Evolutionary conservation across 1,140 invertebrate species (phyloP).

Genomic region (Lepidurus apus): DNA sequence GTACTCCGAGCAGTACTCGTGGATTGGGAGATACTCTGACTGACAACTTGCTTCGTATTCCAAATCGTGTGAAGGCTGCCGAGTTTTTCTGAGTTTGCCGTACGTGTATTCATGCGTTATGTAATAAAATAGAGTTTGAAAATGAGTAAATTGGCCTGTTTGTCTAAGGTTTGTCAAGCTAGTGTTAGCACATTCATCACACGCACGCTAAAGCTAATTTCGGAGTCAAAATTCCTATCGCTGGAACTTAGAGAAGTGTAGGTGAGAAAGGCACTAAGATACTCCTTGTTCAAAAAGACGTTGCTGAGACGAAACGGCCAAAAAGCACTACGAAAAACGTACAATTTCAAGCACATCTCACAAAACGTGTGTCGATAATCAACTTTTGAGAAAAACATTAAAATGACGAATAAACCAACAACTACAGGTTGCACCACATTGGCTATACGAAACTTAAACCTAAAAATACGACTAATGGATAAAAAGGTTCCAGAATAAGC

Average conservation of each 20-base stretch:
- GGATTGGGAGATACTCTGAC: constrained; percentile 53
- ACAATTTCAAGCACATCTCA: neutral
- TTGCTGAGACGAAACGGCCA: neutral
- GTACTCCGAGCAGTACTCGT: constrained; percentile 37
- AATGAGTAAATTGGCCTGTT: neutral
- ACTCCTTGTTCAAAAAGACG: neutral
- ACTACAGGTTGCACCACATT: too few species aligned
- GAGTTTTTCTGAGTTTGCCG: constrained; percentile 29
- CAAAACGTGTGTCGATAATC: neutral
- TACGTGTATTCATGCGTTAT: neutral
- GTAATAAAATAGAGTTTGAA: constrained; percentile 11
- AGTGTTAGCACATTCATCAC: neutral
- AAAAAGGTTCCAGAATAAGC: too few species aligned
- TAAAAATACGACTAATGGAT: too few species aligned
- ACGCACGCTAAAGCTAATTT: neutral
- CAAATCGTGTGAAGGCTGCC: constrained; percentile 48
- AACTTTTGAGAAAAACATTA: neutral
- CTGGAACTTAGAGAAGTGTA: neutral
- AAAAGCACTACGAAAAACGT: neutral
- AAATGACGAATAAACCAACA: neutral
- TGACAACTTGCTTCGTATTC: constrained; percentile 71
- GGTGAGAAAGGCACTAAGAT: constrained; percentile 3
- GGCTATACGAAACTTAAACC: too few species aligned
- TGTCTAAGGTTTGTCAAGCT: neutral
- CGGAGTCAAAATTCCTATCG: neutral